A percentile compares a stretch with the other conserved stretches of the same genome.
Evolutionary conservation across 2,797 vertebrate species (phyloP).

Genomic region (Sciaenops ocellatus): DNA sequence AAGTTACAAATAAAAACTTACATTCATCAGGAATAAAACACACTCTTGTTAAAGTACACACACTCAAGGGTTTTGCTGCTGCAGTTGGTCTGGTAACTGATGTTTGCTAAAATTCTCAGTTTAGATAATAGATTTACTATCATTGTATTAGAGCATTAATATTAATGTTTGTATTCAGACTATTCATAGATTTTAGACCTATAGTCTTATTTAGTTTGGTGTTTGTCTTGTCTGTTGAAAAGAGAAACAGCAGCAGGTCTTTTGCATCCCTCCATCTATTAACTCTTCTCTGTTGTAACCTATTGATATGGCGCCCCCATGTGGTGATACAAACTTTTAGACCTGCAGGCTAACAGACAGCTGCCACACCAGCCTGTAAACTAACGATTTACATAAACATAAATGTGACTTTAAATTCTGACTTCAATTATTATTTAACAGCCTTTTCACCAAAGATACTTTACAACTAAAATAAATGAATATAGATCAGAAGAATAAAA

Average conservation of each 20-base stretch:
- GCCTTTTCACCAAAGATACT: too few relatives aligned
- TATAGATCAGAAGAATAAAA: background rate
- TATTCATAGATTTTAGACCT: background rate
- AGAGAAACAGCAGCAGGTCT: constrained; percentile 31
- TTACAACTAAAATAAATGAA: background rate
- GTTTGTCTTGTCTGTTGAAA: constrained; percentile 12
- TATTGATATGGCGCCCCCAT: constrained; percentile 68
- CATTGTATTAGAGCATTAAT: background rate
- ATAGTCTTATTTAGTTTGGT: background rate
- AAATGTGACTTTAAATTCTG: too few relatives aligned
- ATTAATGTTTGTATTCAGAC: background rate
- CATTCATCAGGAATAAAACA: too few relatives aligned
- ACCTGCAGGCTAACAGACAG: background rate
- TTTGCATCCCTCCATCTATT: background rate
- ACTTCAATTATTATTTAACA: background rate
- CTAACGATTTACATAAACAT: background rate
- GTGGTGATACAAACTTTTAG: constrained; percentile 68
- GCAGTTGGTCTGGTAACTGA: background rate
- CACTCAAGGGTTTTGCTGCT: too few relatives aligned
- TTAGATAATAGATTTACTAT: background rate
- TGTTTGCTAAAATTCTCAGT: background rate
- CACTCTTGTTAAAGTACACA: too few relatives aligned
- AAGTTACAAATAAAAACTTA: background rate
- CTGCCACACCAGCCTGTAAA: background rate
- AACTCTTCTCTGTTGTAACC: background rate